Conservation (phyloP, 2,888 invertebrate genomes). For the Mechanitis messenoides region DNA sequence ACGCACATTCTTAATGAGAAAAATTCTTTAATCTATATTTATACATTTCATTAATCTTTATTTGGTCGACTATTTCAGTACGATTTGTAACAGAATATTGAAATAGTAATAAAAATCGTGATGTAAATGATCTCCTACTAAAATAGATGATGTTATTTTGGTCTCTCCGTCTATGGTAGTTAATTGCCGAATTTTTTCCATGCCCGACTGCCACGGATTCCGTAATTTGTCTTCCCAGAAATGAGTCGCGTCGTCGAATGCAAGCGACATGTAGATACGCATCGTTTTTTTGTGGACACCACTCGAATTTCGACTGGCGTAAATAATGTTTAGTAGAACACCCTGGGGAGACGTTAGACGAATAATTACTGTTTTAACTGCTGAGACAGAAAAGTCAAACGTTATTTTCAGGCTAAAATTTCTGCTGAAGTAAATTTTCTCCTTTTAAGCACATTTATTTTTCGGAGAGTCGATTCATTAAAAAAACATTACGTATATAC, state of each 20-base stretch:
- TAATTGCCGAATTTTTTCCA: slow-evolving; percentile 74
- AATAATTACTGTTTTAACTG: slow-evolving; percentile 74
- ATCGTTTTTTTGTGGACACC: slow-evolving; percentile 51
- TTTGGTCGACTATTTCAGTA: slow-evolving; percentile 23
- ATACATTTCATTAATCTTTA: slow-evolving; percentile 26
- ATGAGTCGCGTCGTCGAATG: slow-evolving; percentile 75
- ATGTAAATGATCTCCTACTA: slow-evolving; percentile 29
- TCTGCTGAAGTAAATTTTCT: slow-evolving; percentile 38
- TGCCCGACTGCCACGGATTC: slow-evolving; percentile 64
- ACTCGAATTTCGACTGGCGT: slow-evolving; percentile 66
- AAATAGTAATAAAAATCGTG: slow-evolving; percentile 17
- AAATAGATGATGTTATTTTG: slow-evolving; percentile 66
- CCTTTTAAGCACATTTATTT: slow-evolving; percentile 25
- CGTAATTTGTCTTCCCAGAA: slow-evolving; percentile 76
- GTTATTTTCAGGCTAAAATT: slow-evolving; percentile 58
- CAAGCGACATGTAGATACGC: slow-evolving; percentile 68
- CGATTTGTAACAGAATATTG: slow-evolving; percentile 13
- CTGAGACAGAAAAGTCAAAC: slow-evolving; percentile 69
- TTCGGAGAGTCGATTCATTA: slow-evolving; percentile 33
- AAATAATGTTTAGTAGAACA: slow-evolving; percentile 72
- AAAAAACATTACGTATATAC: slow-evolving; percentile 39
- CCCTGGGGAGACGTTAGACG: slow-evolving; percentile 72
- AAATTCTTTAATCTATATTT: slow-evolving; percentile 27
- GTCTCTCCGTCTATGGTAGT: slow-evolving; percentile 51
- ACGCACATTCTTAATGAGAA: slow-evolving; percentile 40